Base-by-base conservation (phyloP, 1,140 invertebrate species). In the Lineus longissimus region DNA sequence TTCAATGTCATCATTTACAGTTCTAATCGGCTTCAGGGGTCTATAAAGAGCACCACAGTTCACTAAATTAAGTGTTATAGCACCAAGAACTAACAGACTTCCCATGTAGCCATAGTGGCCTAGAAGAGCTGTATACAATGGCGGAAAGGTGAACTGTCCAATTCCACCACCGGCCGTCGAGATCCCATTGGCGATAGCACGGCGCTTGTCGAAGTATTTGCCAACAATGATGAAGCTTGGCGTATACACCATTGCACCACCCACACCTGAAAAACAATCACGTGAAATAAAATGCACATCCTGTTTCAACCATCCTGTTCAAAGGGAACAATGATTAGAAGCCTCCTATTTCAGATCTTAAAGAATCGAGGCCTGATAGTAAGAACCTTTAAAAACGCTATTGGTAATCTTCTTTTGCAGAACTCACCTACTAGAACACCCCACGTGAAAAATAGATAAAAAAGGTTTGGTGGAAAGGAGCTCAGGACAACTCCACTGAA, bases 371-470 rank as follows among this genome's bases (percentile, higher is more conserved):
- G 11, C 11, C 41, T 13, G n/a, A 43, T n/a, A n/a, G 11, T n/a
- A 43, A 43, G n/a, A 43, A 13, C 41, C 11, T 11, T 43, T 11
- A 43, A 11, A 13, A 43, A 11, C 41, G n/a, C 41, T n/a, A 43
- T n/a, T 43, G n/a, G 11, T 43, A 43, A 11, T 43, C 11, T n/a
- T n/a, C 11, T n/a, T 43, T 13, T n/a, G 4, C n/a, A 7, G 9
- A 7, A 77, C 77, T 80, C 81, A 88, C 89, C 88, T 67, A 92
- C 87, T 61, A 93, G 89, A 6, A 97, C 78, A 15, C 94, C 94
- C 64, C 95, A 91, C 0, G 93, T 93, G 57, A 97, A 83, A 73
- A 92, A 96, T 0, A 96, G 84, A n/a, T 86, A 90, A 19, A 86
- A 79, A 9, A 95, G 86, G 80, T 88, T 92, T 64, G 84, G 81